Evolutionary conservation across 1,140 invertebrate species (phyloP).

Genomic region (Matsumurasca onukii): DNA sequence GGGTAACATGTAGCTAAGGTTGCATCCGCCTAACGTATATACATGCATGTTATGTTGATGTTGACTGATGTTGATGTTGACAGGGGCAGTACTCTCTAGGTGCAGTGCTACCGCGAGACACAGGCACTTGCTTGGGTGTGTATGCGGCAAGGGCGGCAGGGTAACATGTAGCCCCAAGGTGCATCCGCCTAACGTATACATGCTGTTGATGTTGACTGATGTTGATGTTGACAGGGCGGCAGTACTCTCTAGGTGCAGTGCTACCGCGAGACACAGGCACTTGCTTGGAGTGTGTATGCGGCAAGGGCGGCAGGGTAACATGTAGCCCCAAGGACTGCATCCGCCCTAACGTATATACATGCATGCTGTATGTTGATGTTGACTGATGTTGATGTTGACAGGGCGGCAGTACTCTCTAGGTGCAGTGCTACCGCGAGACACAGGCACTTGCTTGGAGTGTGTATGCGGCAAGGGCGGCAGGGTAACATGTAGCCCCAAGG

Average conservation of each 20-base stretch:
- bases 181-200: too few relatives aligned
- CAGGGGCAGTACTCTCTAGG: constrained; percentile 62
- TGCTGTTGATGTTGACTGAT: too few relatives aligned
- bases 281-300: constrained; percentile 67
- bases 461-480: constrained; percentile 62
- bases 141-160: constrained; percentile 61
- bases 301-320: constrained; percentile 61
- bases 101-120: constrained; percentile 62
- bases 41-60: too few relatives aligned
- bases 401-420: constrained; percentile 62
- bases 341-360: constrained; percentile 34
- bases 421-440: constrained; percentile 62
- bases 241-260: constrained; percentile 61
- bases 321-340: constrained; percentile 59
- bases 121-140: constrained; percentile 67
- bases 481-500: constrained; percentile 63
- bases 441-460: constrained; percentile 68
- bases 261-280: constrained; percentile 67
- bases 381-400: too few relatives aligned
- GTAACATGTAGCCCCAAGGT: constrained; percentile 63
- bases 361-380: too few relatives aligned
- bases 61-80: too few relatives aligned
- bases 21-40: constrained; percentile 37
- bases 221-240: constrained; percentile 60
- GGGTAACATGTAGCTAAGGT: constrained; percentile 63